Base-by-base conservation (phyloP, 1,140 invertebrate genomes). In the Protaetia brevitarsis region DNA sequence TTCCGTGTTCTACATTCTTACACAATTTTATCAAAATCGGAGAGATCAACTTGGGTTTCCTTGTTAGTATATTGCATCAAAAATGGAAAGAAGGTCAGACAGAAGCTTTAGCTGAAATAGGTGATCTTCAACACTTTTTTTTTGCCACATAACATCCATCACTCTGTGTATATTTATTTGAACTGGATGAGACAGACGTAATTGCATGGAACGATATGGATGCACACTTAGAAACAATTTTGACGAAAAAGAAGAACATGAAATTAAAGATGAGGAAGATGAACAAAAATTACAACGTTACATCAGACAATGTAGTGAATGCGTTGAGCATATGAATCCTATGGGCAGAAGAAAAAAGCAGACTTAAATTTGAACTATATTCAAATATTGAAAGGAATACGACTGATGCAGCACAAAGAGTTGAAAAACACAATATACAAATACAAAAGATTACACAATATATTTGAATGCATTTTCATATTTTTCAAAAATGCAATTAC, bases 21-120 rank as follows among this genome's bases (percentile, higher is more conserved):
- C n/a, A n/a, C n/a, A n/a, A n/a, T n/a, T n/a, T n/a, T n/a, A n/a
- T n/a, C n/a, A n/a, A n/a, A n/a, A n/a, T n/a, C n/a, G n/a, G n/a
- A n/a, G n/a, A n/a, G n/a, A n/a, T n/a, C n/a, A n/a, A n/a, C n/a
- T n/a, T n/a, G n/a, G n/a, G n/a, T n/a, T n/a, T n/a, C n/a, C n/a
- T n/a, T n/a, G n/a, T n/a, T n/a, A n/a, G 34, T 41, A 19, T 62
- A 61, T 41, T 66, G 21, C 34, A 45, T 16, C 29, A 61, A 19
- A 34, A 23, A 28, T 23, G 21, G 28, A 60, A 36, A 28, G 29
- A 65, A 19, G 28, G 16, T 37, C 3, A 37, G 16, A 8, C 34
- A 37, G 0, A 37, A n/a, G n/a, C n/a, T n/a, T n/a, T 37, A 13
- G 10, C 34, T 37, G 34, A 1, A 11, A 37, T 16, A 37, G n/a